phyloP scores from a whole-genome alignment of 2,888 invertebrate genomes.

The Eustalomyia histrio region DNA sequence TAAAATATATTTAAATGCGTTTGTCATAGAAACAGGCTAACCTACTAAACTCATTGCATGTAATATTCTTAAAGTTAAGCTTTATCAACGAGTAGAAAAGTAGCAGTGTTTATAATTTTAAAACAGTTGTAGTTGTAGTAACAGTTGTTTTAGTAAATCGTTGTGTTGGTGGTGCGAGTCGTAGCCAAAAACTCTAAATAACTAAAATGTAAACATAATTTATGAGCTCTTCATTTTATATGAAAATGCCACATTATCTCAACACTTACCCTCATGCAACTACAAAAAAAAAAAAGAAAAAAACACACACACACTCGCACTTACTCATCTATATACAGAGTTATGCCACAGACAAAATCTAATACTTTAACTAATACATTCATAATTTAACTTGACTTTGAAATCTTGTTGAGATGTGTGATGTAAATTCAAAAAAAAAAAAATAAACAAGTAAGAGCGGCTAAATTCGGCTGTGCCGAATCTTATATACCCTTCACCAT shows the following conservation, averaged over 20 bases:
- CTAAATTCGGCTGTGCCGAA: too few species aligned
- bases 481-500: too few species aligned
- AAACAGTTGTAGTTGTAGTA: too few species aligned
- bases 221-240: constrained; percentile 70
- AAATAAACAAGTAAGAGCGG: too few species aligned
- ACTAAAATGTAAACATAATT: constrained; percentile 74
- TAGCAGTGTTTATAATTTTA: not conserved
- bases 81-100: not conserved
- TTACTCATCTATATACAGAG: too few species aligned
- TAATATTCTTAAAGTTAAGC: not conserved
- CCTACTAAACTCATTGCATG: not conserved
- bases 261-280: constrained; percentile 34
- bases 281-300: too few species aligned
- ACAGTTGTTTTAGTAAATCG: constrained; percentile 9
- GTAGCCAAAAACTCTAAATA: constrained; percentile 47
- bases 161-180: constrained; percentile 9
- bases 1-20: not conserved
- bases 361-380: too few species aligned
- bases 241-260: constrained; percentile 64
- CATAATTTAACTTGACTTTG: too few species aligned
- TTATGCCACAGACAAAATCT: too few species aligned
- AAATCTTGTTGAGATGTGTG: too few species aligned
- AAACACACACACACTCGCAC: too few species aligned
- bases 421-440: too few species aligned
- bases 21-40: not conserved